These are phyloP conservation scores for Anoplopoma fimbria DNA, from an alignment of 2,113 vertebrate genomes.

Conservation along the genomic window DNA sequence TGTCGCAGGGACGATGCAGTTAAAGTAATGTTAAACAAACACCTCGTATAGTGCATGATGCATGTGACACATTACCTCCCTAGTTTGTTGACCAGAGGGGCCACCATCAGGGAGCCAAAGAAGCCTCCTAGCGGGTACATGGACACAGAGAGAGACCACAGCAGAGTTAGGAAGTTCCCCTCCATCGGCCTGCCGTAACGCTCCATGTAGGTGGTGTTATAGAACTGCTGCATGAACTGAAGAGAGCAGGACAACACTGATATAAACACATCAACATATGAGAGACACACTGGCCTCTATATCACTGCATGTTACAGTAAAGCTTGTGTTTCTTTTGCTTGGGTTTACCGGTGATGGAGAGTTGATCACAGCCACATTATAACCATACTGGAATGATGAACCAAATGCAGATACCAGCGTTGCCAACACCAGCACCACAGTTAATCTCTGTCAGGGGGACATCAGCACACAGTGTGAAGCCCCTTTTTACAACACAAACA, in stretches of 20 bases:
- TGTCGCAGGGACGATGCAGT: constrained; percentile 55
- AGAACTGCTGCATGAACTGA: constrained; percentile 91
- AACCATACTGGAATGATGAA: constrained; percentile 97
- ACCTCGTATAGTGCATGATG: neutral
- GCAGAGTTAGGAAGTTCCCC: constrained; percentile 74
- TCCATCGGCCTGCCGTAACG: constrained; percentile 66
- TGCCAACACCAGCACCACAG: constrained; percentile 79
- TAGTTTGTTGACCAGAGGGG: constrained; percentile 88
- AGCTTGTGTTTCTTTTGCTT: neutral
- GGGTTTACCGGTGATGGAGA: constrained; percentile 88
- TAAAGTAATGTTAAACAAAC: neutral
- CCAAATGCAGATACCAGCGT: constrained; percentile 90
- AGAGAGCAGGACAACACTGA: constrained; percentile 16
- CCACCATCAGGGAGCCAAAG: constrained; percentile 92
- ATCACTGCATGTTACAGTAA: neutral
- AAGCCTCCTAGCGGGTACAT: constrained; percentile 94
- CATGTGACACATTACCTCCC: constrained; percentile 86
- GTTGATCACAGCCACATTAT: constrained; percentile 93
- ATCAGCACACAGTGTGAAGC: neutral
- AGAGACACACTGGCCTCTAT: neutral
- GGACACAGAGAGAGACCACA: constrained; percentile 95
- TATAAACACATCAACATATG: neutral
- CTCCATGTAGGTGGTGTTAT: constrained; percentile 84
- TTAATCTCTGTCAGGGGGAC: constrained; percentile 85
- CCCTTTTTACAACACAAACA: constrained; percentile 1